Conservation (phyloP, 1,140 invertebrate genomes). For the Ips typographus region DNA sequence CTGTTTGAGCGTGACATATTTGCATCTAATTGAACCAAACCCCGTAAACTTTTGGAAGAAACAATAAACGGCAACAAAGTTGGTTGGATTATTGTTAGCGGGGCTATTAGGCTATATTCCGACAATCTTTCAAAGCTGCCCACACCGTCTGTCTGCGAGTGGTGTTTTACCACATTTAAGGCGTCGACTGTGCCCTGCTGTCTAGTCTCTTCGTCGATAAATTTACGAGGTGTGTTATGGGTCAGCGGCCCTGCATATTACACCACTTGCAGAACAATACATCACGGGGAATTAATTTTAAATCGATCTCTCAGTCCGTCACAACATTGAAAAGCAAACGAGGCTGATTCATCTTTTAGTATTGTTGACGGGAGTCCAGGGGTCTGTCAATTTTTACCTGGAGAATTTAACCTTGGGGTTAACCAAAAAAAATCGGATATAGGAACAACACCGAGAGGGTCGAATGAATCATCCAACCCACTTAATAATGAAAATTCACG, state of each 20-base stretch:
- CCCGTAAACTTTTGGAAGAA: too few relatives aligned
- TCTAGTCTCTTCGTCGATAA: conserved; percentile 25
- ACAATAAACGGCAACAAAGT: too few relatives aligned
- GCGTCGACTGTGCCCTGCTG: conserved; percentile 25
- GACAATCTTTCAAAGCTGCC: conserved; percentile 16
- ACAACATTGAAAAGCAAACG: background rate
- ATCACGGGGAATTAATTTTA: background rate
- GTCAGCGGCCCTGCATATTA: conserved; percentile 13
- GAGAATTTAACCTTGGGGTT: too few relatives aligned
- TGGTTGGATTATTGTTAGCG: background rate
- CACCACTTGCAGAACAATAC: background rate
- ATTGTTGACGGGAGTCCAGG: too few relatives aligned
- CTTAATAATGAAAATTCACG: conserved; percentile 2
- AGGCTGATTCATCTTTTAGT: background rate
- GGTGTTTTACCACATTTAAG: conserved; percentile 25
- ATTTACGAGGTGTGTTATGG: conserved; percentile 26
- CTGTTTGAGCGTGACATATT: too few relatives aligned
- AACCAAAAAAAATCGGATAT: too few relatives aligned
- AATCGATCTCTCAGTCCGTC: background rate
- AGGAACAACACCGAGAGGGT: background rate
- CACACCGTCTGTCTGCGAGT: conserved; percentile 26
- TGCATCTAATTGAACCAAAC: too few relatives aligned
- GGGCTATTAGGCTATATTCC: background rate
- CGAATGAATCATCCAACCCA: conserved; percentile 13
- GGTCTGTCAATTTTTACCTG: too few relatives aligned